Percentiles rank a stretch among this genome's conserved stretches.
These are phyloP conservation scores for Butorides virescens DNA, from an alignment of 2,113 vertebrate species.

Conservation along the genomic window DNA sequence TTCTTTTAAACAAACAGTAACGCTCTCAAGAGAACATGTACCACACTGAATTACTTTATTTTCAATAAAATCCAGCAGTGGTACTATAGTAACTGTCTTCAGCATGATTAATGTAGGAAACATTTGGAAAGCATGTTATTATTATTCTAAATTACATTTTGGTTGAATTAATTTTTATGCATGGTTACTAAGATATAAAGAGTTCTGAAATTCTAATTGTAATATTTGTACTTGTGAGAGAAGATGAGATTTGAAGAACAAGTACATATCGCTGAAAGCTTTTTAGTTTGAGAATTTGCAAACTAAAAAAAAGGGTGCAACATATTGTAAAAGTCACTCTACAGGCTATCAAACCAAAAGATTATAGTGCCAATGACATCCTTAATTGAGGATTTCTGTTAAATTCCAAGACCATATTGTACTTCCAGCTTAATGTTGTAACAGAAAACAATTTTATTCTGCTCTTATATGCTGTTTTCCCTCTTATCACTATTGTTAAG, in stretches of 20 bases:
- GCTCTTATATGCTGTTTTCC: background rate
- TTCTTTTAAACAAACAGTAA: slow-evolving; percentile 56
- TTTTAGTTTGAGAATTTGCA: slow-evolving; percentile 29
- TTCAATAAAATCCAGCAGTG: slow-evolving; percentile 60
- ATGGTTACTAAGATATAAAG: slow-evolving; percentile 63
- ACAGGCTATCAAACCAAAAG: background rate
- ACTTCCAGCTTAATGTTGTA: background rate
- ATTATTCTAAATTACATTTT: slow-evolving; percentile 78
- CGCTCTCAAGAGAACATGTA: background rate
- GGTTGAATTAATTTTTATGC: slow-evolving; percentile 73
- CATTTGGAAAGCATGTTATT: slow-evolving; percentile 70
- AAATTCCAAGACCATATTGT: background rate
- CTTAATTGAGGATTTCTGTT: slow-evolving; percentile 29
- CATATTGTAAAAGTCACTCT: background rate
- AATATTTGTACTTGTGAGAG: slow-evolving; percentile 39
- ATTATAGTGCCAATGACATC: background rate
- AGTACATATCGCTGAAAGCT: background rate
- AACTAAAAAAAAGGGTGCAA: background rate
- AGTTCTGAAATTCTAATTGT: slow-evolving; percentile 69
- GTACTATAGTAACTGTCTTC: slow-evolving; percentile 68
- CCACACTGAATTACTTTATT: background rate
- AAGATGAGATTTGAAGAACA: slow-evolving; percentile 41
- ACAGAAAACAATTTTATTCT: background rate
- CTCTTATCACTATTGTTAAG: background rate
- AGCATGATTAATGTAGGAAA: slow-evolving; percentile 65